Evolutionary conservation across 2,797 vertebrate species (phyloP), one percentile per base, ranked within the genome.

Genomic region (Dromococcyx pavoninus): DNA sequence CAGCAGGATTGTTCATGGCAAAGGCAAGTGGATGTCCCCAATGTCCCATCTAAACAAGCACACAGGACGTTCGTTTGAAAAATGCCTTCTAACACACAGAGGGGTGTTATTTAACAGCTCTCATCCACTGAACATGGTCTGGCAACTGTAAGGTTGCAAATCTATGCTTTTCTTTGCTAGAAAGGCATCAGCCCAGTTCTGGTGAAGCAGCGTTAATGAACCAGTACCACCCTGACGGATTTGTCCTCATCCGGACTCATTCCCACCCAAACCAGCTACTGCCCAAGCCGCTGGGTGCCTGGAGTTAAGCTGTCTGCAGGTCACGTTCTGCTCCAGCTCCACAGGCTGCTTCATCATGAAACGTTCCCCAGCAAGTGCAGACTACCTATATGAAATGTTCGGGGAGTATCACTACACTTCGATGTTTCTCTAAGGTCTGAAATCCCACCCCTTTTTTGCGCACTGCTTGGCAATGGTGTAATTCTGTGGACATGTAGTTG

Each of bases 121-220:
- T 25, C 39, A 2, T 3, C 25, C 7, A 4, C 30, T 5, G 43
- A 44, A 5, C 2, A 15, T 51, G 33, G 25, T 8, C 54, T 3
- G 25, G 39, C 27, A 56, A 12, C n/a, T 3, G 1, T 7, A 16
- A 60, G 18, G 53, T 11, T 48, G 14, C 17, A 27, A 30, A 48
- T 30, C 22, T 12, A 7, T 1, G 4, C 4, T 32, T 22, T 54
- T 23, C 14, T 23, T 53, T 51, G 58, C 48, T 57, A 83, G 65
- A 44, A 78, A 62, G 32, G 33, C 44, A 32, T 11, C 37, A 27
- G 35, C 5, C 33, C 27, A 17, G 50, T 12, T 41, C 58, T 54
- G 66, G 44, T 4, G 15, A 30, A 30, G 72, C 37, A 43, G 32
- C 0, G 1, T 7, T 30, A 21, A 35, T 0, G 1, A 21, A 56